Percentiles rank a stretch among this genome's conserved stretches.
Evolutionary conservation across 30 jellyfish, hydroid and myxozoan genomes (phyloP).

Genomic region (Aurelia coerulea): DNA sequence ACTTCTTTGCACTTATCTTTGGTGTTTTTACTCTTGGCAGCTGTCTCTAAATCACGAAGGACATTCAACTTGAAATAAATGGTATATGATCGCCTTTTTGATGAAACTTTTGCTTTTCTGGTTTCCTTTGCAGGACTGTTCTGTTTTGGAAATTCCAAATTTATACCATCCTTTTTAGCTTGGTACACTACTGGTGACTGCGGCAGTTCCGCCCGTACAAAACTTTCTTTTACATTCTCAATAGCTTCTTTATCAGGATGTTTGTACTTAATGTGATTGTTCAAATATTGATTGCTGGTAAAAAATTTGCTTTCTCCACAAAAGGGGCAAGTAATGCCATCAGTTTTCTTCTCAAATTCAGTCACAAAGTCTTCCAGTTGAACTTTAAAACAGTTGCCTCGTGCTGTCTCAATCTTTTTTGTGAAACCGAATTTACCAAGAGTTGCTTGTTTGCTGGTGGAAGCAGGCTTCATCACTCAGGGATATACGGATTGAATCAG

Average conservation of each 20-base stretch:
- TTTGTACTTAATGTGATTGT: conserved; percentile 44
- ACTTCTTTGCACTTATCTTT: conserved; percentile 29
- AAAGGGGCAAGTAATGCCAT: conserved; percentile 52
- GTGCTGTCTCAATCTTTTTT: no score
- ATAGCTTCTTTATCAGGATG: conserved; percentile 47
- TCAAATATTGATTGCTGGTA: conserved; percentile 48
- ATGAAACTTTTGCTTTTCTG: neutral
- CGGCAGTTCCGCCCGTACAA: no score
- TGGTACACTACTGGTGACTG: no score
- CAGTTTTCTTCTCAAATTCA: conserved; percentile 13
- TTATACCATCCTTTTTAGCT: no score
- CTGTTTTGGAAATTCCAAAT: no score
- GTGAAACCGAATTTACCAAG: no score
- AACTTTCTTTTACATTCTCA: no score
- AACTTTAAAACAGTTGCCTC: no score
- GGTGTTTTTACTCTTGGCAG: neutral
- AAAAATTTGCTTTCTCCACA: conserved; percentile 41
- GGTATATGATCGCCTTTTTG: conserved; percentile 21
- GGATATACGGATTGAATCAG: no score
- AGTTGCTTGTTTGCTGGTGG: no score
- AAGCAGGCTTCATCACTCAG: no score
- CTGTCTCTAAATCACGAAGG: neutral
- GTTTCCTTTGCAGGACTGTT: neutral
- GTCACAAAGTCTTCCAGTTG: no score
- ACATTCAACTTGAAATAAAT: conserved; percentile 28